These are phyloP conservation scores for Sphenopsis melanotis DNA, from an alignment of 2,797 vertebrate genomes.

Conservation along the genomic window DNA sequence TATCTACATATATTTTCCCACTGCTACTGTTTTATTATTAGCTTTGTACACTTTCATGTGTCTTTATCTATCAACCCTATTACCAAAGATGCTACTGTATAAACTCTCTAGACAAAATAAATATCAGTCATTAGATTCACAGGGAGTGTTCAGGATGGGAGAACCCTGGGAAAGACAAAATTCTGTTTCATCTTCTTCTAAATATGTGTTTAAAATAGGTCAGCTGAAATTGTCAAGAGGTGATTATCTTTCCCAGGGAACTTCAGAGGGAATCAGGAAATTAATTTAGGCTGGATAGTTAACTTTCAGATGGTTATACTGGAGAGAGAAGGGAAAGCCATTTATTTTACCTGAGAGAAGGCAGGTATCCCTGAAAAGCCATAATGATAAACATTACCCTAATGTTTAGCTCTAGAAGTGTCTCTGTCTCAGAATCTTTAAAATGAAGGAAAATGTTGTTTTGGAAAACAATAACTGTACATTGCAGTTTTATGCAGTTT, in stretches of 20 bases:
- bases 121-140: conserved; percentile 4
- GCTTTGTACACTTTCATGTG: conserved; percentile 21
- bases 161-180: conserved; percentile 4
- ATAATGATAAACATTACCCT: neutral
- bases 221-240: neutral
- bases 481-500: neutral
- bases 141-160: neutral
- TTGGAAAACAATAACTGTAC: neutral
- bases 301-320: neutral
- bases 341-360: neutral
- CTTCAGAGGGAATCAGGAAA: neutral
- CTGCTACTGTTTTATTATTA: conserved; percentile 51
- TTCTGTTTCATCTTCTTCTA: conserved; percentile 18
- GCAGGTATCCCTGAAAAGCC: neutral
- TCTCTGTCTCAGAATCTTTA: neutral
- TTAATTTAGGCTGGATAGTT: neutral
- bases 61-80: conserved; percentile 11
- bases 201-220: conserved; percentile 11
- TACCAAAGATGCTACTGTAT: neutral
- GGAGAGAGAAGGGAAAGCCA: neutral
- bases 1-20: conserved; percentile 25
- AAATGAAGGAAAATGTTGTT: neutral
- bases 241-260: neutral
- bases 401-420: neutral
- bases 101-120: conserved; percentile 20